These are phyloP conservation scores for Lingula anatina DNA, from an alignment of 2,888 invertebrate genomes.

Conservation along the genomic window DNA sequence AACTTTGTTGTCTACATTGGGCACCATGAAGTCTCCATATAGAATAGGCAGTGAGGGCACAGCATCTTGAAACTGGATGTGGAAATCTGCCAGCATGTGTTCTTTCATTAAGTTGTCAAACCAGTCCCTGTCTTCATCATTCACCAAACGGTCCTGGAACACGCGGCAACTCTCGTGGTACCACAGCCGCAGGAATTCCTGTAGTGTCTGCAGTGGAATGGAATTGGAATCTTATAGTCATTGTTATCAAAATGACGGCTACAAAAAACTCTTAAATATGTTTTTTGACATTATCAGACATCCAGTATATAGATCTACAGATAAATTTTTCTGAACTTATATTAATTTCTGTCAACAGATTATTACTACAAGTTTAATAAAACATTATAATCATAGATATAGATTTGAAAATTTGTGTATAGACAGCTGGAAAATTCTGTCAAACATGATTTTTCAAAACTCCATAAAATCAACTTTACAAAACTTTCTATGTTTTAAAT, in stretches of 20 bases:
- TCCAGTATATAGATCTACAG: too few relatives aligned
- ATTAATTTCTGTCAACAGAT: too few relatives aligned
- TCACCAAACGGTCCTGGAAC: constrained; percentile 53
- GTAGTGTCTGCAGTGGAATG: constrained; percentile 31
- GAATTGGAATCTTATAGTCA: too few relatives aligned
- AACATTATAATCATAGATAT: not conserved
- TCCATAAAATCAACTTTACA: not conserved
- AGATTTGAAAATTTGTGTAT: too few relatives aligned
- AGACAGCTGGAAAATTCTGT: not conserved
- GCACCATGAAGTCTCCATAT: constrained; percentile 63
- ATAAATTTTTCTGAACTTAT: too few relatives aligned
- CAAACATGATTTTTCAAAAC: not conserved
- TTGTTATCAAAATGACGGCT: too few relatives aligned
- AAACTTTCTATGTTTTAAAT: constrained; percentile 31
- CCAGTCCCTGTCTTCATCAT: constrained; percentile 50
- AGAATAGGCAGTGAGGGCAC: constrained; percentile 59
- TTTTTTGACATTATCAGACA: too few relatives aligned
- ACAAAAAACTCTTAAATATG: too few relatives aligned
- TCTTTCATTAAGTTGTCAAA: constrained; percentile 40
- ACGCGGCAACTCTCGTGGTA: constrained; percentile 53
- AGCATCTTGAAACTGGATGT: constrained; percentile 55
- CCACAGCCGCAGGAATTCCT: constrained; percentile 48
- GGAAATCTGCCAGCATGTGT: constrained; percentile 60
- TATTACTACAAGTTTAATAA: too few relatives aligned
- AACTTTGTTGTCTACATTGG: constrained; percentile 53